These are phyloP conservation scores for Habrosyne pyritoides DNA, from an alignment of 2,888 invertebrate species.

Conservation along the genomic window DNA sequence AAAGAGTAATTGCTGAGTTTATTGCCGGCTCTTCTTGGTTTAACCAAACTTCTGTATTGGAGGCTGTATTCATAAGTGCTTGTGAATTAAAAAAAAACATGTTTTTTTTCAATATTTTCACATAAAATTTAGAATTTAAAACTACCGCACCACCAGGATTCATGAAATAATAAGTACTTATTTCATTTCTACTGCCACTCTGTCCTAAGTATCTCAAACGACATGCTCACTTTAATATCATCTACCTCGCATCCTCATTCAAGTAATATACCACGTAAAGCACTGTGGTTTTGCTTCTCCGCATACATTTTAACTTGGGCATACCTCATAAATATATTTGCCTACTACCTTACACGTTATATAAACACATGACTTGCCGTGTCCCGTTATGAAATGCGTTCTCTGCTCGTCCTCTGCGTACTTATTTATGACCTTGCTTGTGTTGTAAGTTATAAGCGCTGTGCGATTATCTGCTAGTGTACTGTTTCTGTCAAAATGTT, in stretches of 20 bases:
- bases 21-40: no score
- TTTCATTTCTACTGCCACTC: no score
- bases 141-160: no score
- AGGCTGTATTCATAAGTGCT: no score
- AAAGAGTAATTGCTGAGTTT: no score
- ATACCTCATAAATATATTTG: constrained; percentile 4
- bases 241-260: not conserved
- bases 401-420: constrained; percentile 4
- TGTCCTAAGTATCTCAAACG: not conserved
- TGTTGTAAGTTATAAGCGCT: not conserved
- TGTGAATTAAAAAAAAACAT: no score
- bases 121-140: no score
- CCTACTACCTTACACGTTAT: constrained; percentile 9
- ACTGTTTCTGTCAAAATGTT: no score
- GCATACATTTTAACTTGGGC: not conserved
- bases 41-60: no score
- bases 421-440: constrained; percentile 5
- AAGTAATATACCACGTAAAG: not conserved
- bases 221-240: not conserved
- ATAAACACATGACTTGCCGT: constrained; percentile 2
- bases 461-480: not conserved
- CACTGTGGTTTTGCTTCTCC: not conserved
- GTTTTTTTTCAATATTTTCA: no score
- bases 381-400: constrained; percentile 6
- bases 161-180: no score